phyloP scores from a whole-genome alignment of 2,797 vertebrate species.

The Sebastes kiyomatsui region DNA sequence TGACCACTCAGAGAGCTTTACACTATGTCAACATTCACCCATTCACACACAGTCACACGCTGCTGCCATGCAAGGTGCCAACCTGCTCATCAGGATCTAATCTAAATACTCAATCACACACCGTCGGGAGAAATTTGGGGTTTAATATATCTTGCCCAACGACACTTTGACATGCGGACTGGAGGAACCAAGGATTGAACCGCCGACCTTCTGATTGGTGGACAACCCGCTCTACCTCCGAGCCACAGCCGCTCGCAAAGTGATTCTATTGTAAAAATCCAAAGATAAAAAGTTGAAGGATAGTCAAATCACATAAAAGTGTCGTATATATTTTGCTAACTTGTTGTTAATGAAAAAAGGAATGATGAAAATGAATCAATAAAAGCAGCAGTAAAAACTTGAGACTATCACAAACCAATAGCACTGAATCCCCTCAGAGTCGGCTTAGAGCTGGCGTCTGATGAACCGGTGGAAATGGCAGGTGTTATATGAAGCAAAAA shows the following conservation, averaged over 20 bases:
- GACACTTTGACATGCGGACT: rapidly evolving
- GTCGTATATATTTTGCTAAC: conserved; percentile 34
- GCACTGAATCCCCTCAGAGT: conserved; percentile 50
- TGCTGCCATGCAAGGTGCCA: too few species aligned
- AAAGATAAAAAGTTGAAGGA: conserved; percentile 20
- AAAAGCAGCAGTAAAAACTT: conserved; percentile 48
- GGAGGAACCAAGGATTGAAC: too few species aligned
- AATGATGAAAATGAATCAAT: conserved; percentile 66
- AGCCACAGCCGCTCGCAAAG: too few species aligned
- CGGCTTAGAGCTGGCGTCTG: conserved; percentile 36
- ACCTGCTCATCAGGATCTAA: too few species aligned
- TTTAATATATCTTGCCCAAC: too few species aligned
- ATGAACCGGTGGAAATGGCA: conserved; percentile 68
- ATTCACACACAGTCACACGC: too few species aligned
- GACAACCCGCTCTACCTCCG: rapidly evolving
- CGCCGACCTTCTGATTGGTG: too few species aligned
- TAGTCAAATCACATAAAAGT: conserved; percentile 32
- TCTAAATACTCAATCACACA: too few species aligned
- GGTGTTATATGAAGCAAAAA: conserved; percentile 71
- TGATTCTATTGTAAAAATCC: background rate
- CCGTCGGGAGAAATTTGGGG: too few species aligned
- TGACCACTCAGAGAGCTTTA: too few species aligned
- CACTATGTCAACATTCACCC: too few species aligned
- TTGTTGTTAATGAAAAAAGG: conserved; percentile 63
- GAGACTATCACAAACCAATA: conserved; percentile 49